Evolutionary conservation across 2,113 vertebrate species (phyloP), one percentile per base, ranked within the genome.

Genomic region (Rutilus rutilus): DNA sequence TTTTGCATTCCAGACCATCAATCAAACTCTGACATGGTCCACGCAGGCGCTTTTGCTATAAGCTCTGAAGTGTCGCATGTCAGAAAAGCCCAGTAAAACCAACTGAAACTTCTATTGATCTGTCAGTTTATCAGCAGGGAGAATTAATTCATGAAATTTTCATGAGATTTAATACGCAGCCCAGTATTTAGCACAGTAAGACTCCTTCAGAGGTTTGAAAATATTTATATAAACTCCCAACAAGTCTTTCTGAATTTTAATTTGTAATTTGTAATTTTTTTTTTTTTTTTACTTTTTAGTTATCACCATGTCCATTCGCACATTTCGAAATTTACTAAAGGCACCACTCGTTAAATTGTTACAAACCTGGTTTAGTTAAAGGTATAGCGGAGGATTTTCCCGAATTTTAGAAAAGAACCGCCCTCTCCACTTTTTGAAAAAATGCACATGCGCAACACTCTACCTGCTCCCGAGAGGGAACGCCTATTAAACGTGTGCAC

Each of bases 1-100:
- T 33, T 62, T 73, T 54, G 45, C 57, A n/a, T 87, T 87, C 59
- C 47, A 59, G 45, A 7, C 11, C 86, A 84, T 87, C 76, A 79
- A 33, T 85, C 82, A 65, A 57, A 57, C 19, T 7, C 50, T 3
- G 47, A 77, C 17, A 0, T 8, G 7, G 7, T 52, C 27, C 8
- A 36, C 33, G 62, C 76, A 71, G 19, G 6, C 15, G 5, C n/a
- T 59, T 52, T 11, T 45, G 27, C 64, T 30, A 5, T 50, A 25
- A 33, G 67, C 65, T 42, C 4, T 39, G 47, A 54, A 21, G 50
- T 23, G 21, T 78, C 52, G 25, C 21, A 39, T 14, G 5, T 7
- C 11, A 62, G 71, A 74, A 47, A 73, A 74, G 10, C 11, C 42
- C 42, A 47, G 23, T 47, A 47, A 47, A 45, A 74, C 5, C 23